Conservation (phyloP, 2,888 invertebrate species). For the Thera britannica region DNA sequence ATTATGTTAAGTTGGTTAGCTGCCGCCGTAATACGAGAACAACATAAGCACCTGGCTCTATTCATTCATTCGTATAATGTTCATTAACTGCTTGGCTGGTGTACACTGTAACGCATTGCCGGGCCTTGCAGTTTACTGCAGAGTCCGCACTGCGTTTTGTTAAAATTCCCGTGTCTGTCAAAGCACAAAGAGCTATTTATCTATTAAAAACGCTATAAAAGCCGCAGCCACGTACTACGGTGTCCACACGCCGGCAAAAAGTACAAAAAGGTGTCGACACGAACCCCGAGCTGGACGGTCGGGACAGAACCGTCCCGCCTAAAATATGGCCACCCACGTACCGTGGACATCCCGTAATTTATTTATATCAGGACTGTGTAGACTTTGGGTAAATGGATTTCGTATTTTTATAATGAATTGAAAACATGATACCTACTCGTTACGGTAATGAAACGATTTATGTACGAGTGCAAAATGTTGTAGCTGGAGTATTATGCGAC, state of each 20-base stretch:
- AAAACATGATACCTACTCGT: conserved; percentile 39
- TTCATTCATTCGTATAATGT: conserved; percentile 24
- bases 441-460: conserved; percentile 47
- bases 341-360: conserved; percentile 59
- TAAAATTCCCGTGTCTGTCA: conserved; percentile 53
- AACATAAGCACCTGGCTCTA: conserved; percentile 1
- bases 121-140: conserved; percentile 38
- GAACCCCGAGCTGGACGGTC: conserved; percentile 30
- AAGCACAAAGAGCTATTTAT: conserved; percentile 60
- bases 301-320: conserved; percentile 53
- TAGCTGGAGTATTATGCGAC: conserved; percentile 24
- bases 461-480: conserved; percentile 32
- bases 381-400: conserved; percentile 52
- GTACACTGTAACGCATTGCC: conserved; percentile 29
- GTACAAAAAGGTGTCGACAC: conserved; percentile 64
- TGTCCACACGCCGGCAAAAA: conserved; percentile 56
- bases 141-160: conserved; percentile 47
- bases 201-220: conserved; percentile 62
- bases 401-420: conserved; percentile 58
- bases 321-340: conserved; percentile 63
- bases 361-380: conserved; percentile 58
- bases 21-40: background rate
- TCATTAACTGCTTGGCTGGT: conserved; percentile 14
- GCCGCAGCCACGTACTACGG: conserved; percentile 55
- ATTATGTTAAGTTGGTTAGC: background rate